phyloP scores from a whole-genome alignment of 2,797 vertebrate genomes.

The Neomorphus geoffroyi region DNA sequence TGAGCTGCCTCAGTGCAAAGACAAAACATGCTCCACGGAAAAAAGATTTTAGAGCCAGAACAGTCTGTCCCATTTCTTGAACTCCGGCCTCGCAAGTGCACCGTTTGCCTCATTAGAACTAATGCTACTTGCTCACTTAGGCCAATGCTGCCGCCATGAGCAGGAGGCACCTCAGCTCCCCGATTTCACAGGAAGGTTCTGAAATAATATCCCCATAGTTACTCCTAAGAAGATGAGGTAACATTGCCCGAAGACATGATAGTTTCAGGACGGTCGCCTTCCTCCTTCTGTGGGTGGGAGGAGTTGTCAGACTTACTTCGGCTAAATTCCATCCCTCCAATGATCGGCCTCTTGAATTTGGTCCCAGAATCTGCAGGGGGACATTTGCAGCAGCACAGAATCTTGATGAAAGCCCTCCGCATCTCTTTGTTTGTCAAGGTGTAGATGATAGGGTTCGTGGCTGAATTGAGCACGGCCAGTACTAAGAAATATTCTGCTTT shows the following conservation, averaged over 20 bases:
- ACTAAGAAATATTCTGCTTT: constrained; percentile 95
- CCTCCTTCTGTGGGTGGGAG: constrained; percentile 93
- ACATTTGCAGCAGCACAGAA: constrained; percentile 85
- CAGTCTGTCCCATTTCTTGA: constrained; percentile 58
- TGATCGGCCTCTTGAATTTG: constrained; percentile 87
- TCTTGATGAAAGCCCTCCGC: constrained; percentile 92
- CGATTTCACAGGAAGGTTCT: constrained; percentile 17
- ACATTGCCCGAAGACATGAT: constrained; percentile 87
- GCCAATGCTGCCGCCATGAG: background rate
- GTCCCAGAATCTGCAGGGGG: constrained; percentile 74
- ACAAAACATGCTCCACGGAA: constrained; percentile 72
- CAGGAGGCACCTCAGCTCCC: constrained; percentile 12
- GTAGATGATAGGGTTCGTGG: constrained; percentile 97
- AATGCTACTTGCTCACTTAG: constrained; percentile 56
- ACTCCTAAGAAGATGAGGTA: constrained; percentile 82
- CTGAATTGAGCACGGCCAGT: constrained; percentile 94
- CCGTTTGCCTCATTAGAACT: constrained; percentile 66
- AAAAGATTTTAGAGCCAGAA: constrained; percentile 56
- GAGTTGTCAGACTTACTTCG: constrained; percentile 97
- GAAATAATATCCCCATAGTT: constrained; percentile 64
- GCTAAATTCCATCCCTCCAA: constrained; percentile 91
- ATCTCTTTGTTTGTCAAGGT: constrained; percentile 98
- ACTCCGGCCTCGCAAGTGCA: constrained; percentile 71
- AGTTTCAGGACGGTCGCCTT: constrained; percentile 88
- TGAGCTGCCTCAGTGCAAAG: constrained; percentile 77